Evolutionary conservation across 2,113 vertebrate genomes (phyloP).

Genomic region (Mola mola): DNA sequence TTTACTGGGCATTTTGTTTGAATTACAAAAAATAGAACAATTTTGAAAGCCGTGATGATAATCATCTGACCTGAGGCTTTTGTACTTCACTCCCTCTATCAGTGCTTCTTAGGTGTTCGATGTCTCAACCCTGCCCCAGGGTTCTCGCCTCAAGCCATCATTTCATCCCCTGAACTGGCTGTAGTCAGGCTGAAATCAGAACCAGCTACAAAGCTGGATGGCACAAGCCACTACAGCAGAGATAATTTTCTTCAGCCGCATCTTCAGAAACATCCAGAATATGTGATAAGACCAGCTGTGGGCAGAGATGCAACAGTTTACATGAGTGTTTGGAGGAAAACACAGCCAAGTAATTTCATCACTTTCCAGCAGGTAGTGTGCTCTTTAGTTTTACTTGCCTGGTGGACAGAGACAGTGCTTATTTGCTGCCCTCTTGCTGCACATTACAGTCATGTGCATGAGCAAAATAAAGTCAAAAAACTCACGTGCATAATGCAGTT

Average conservation of each 20-base stretch:
- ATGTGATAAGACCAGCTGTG: constrained; percentile 15
- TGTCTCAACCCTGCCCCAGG: constrained; percentile 55
- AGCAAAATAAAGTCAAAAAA: background rate
- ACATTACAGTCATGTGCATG: background rate
- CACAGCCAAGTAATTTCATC: background rate
- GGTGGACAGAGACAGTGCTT: constrained; percentile 3
- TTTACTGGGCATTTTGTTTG: too few species aligned
- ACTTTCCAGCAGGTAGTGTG: background rate
- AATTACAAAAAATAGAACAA: too few species aligned
- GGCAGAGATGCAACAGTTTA: background rate
- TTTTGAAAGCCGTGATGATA: too few species aligned
- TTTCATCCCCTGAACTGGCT: constrained; percentile 25
- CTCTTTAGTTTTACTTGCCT: constrained; percentile 16
- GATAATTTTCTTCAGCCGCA: constrained; percentile 2
- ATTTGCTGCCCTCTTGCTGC: constrained; percentile 46
- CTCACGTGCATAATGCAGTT: too few species aligned
- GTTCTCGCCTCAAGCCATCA: constrained; percentile 64
- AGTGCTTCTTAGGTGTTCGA: constrained; percentile 46
- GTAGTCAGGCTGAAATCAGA: constrained; percentile 31
- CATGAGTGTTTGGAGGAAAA: background rate
- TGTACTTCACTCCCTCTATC: constrained; percentile 16
- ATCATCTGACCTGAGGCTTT: too few species aligned
- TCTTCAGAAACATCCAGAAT: constrained; percentile 9
- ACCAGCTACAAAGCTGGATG: constrained; percentile 23
- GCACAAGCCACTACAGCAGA: constrained; percentile 15